Base-by-base conservation (phyloP, 2,113 vertebrate species). In the Pogona vitticeps region DNA sequence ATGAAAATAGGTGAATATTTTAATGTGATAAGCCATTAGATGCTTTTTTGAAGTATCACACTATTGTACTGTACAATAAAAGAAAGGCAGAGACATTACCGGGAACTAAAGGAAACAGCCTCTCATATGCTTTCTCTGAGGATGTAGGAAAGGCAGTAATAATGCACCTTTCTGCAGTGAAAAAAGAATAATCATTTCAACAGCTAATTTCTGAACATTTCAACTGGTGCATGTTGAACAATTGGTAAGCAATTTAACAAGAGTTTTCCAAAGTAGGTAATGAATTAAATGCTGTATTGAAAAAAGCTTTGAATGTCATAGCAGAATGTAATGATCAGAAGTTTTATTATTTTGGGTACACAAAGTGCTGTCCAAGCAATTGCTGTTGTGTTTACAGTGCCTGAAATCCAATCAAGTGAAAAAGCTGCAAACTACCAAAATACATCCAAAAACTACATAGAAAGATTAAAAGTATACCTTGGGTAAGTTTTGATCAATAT, bases 41-140 rank as follows among this genome's bases (percentile, higher is more conserved):
- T 91, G 38, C 52, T 38, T 91, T n/a, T 89, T 84, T 26, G 56
- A 76, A 88, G n/a, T 86, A 73, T 84, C 86, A 91, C 85, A 75
- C 59, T 88, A 91, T 90, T 76, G 89, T 87, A 46, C 94, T 94
- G 65, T 93, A 56, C 46, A 87, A 59, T 92, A 90, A 86, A 77
- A 86, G 76, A 93, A 91, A 92, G 58, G 65, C 15, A 33, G 10
- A 36, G 6, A 65, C 76, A 52, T 73, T 88, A 80, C 52, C 42
- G 76, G 8, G 58, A 90, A 86, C 87, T n/a, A 72, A 31, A 75
- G 46, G 28, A 90, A 94, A 84, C 86, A 88, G 59, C 75, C 86
- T 86, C 83, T 1, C 17, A 72, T 92, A 85, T 94, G 36, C 42
- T 80, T 58, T 87, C 59, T 90, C 85, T 83, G 71, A 70, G 86